Evolutionary conservation across 2,797 vertebrate species (phyloP).

Genomic region (Tadarida brasiliensis): DNA sequence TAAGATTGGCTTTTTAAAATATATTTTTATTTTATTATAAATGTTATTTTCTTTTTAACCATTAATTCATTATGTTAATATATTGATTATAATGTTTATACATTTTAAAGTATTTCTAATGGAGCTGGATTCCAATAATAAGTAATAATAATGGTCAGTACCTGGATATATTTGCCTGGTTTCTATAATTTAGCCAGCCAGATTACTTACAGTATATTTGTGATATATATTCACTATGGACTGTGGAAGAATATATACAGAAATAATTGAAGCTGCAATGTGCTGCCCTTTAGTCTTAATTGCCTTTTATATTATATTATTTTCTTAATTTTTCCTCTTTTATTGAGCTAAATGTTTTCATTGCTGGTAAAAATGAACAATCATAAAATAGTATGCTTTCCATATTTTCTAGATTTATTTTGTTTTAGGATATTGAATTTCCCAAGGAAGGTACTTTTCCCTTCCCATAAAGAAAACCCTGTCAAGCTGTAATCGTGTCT

Average conservation of each 20-base stretch:
- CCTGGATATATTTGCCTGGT: neutral
- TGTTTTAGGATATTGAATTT: constrained; percentile 7
- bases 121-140: neutral
- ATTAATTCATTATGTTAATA: neutral
- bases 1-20: neutral
- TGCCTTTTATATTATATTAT: neutral
- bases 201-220: neutral
- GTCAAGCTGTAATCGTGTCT: constrained; percentile 25
- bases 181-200: neutral
- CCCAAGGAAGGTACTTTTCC: neutral
- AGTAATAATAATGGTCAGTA: neutral
- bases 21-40: neutral
- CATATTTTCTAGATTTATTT: neutral
- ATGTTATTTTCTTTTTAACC: neutral
- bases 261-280: neutral
- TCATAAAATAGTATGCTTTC: neutral
- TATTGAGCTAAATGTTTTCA: neutral
- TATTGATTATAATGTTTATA: neutral
- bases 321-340: neutral
- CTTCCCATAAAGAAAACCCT: neutral
- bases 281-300: neutral
- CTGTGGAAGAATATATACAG: neutral
- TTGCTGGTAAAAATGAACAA: neutral
- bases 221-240: neutral
- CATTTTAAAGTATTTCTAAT: neutral